These are phyloP conservation scores for Lochmaea crataegi DNA, from an alignment of 2,888 invertebrate species.

Conservation along the genomic window DNA sequence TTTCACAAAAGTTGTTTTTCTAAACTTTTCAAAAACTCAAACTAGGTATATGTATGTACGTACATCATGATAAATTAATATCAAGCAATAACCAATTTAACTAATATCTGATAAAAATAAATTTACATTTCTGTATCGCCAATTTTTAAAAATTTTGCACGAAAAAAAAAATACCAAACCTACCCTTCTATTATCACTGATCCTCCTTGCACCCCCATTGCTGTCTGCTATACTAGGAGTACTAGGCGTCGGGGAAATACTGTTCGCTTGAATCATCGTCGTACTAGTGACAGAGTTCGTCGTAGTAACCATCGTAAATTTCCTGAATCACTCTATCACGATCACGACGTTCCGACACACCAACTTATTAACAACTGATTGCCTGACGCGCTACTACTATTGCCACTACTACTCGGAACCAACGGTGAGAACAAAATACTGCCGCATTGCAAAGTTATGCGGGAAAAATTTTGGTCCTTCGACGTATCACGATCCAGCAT, in stretches of 20 bases:
- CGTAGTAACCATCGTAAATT: conserved; percentile 46
- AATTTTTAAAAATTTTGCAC: not conserved
- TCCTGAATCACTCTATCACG: conserved; percentile 28
- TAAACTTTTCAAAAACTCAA: too few species aligned
- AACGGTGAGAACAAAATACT: conserved; percentile 29
- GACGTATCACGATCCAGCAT: conserved; percentile 42
- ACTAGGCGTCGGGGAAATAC: conserved; percentile 38
- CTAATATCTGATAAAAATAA: too few species aligned
- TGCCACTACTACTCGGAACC: conserved; percentile 18
- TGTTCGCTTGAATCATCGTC: conserved; percentile 42
- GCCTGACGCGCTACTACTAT: conserved; percentile 17
- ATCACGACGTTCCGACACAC: conserved; percentile 22
- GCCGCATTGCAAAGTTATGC: conserved; percentile 38
- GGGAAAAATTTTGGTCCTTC: conserved; percentile 39
- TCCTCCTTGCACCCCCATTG: conserved; percentile 44
- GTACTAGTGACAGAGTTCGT: conserved; percentile 37
- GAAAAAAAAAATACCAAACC: conserved; percentile 35
- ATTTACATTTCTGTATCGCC: too few species aligned
- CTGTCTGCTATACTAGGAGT: conserved; percentile 29
- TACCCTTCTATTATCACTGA: conserved; percentile 58
- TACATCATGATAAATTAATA: too few species aligned
- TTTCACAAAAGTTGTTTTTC: too few species aligned
- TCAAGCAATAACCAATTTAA: too few species aligned
- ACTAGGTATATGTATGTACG: too few species aligned
- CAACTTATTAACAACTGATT: conserved; percentile 24